Percentiles rank a stretch among this genome's conserved stretches.
These are phyloP conservation scores for Epinephelus lanceolatus DNA, from an alignment of 2,113 vertebrate species.

Conservation along the genomic window DNA sequence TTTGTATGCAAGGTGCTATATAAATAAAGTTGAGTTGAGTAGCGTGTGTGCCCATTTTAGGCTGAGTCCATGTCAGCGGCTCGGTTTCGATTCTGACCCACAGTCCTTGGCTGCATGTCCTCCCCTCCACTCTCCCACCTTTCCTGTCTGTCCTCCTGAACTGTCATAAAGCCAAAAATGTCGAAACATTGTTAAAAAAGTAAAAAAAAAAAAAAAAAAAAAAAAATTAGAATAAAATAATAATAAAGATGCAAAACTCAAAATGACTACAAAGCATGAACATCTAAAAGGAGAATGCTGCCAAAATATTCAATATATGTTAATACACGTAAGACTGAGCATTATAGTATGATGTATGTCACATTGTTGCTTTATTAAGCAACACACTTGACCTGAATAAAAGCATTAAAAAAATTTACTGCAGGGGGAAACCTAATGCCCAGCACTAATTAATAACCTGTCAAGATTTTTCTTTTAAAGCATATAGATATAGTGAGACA, in stretches of 20 bases:
- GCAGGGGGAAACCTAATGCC: not conserved
- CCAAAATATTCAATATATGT: not conserved
- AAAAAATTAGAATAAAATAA: no score
- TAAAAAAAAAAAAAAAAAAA: no score
- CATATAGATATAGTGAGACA: not conserved
- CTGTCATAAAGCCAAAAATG: no score
- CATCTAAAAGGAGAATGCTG: not conserved
- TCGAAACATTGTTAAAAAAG: not conserved
- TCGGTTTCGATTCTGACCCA: no score
- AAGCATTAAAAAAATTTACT: not conserved
- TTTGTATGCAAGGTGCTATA: no score
- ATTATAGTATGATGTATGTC: not conserved
- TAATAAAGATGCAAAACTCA: not conserved
- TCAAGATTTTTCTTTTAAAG: not conserved
- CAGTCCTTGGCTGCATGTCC: no score
- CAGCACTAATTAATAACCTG: slow-evolving; percentile 9
- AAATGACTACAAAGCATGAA: not conserved
- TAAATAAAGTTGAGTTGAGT: no score
- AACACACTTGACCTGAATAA: not conserved
- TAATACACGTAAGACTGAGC: not conserved
- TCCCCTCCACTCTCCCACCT: no score
- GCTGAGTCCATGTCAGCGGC: no score
- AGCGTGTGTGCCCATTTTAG: no score
- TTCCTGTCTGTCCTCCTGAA: no score
- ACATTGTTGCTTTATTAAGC: not conserved